Evolutionary conservation across 1,140 invertebrate species (phyloP).

Genomic region (Diabrotica undecimpunctata): DNA sequence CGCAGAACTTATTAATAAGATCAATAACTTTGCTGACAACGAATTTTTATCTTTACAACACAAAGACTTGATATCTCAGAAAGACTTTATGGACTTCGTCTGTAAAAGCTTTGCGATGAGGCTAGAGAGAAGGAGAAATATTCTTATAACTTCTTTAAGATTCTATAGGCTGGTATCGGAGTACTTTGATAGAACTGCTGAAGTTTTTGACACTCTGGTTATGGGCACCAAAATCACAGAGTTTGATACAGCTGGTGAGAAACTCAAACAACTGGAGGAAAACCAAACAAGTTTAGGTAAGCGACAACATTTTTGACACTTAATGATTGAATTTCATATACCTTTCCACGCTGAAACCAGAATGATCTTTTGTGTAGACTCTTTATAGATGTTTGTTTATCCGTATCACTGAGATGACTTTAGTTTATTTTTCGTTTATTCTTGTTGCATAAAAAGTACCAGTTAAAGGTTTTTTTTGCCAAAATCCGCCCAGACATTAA

Average conservation of each 20-base stretch:
- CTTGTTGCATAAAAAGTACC: too few species aligned
- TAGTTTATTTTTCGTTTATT: too few species aligned
- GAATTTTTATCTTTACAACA: constrained; percentile 49
- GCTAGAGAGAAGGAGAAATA: constrained; percentile 69
- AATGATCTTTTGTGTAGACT: too few species aligned
- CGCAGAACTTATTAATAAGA: constrained; percentile 69
- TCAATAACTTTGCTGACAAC: constrained; percentile 54
- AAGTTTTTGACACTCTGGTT: constrained; percentile 64
- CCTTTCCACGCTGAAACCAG: too few species aligned
- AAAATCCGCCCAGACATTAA: too few species aligned
- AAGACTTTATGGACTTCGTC: constrained; percentile 77
- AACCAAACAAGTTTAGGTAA: constrained; percentile 54
- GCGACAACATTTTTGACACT: constrained; percentile 15
- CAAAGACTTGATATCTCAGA: constrained; percentile 60
- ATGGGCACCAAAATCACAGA: constrained; percentile 57
- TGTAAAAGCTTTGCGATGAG: constrained; percentile 72
- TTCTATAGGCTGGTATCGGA: constrained; percentile 75
- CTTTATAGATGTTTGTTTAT: too few species aligned
- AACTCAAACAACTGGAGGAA: constrained; percentile 56
- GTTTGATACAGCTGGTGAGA: constrained; percentile 53
- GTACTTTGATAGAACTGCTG: constrained; percentile 63
- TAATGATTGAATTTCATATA: too few species aligned
- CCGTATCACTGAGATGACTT: too few species aligned
- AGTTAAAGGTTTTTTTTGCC: too few species aligned
- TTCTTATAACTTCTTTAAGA: constrained; percentile 71